These are phyloP conservation scores for Selene dorsalis DNA, from an alignment of 2,797 vertebrate genomes.

Conservation along the genomic window DNA sequence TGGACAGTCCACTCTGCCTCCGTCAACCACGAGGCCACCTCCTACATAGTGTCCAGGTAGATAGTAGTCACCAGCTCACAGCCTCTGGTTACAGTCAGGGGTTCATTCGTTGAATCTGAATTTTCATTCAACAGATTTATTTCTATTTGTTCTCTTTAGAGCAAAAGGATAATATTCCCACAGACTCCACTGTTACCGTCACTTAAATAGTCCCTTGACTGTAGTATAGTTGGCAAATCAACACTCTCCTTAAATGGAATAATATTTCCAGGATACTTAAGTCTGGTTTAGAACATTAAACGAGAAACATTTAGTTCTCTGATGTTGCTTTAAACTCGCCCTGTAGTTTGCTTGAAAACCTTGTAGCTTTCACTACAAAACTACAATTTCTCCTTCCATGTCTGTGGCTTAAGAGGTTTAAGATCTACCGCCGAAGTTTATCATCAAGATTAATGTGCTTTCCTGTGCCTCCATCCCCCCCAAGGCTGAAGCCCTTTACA, in stretches of 20 bases:
- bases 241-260: constrained; percentile 13
- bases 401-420: constrained; percentile 30
- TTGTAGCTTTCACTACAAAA: background rate
- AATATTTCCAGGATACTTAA: constrained; percentile 18
- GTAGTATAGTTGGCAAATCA: constrained; percentile 10
- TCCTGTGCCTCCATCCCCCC: constrained; percentile 25
- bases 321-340: constrained; percentile 16
- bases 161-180: background rate
- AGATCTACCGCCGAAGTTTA: constrained; percentile 20
- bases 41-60: constrained; percentile 91
- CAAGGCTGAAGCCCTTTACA: constrained; percentile 96
- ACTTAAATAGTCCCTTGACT: constrained; percentile 21
- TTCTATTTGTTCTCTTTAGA: constrained; percentile 12
- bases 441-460: constrained; percentile 37
- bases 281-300: constrained; percentile 23
- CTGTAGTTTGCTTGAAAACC: background rate
- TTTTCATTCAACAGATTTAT: background rate
- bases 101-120: too few relatives aligned
- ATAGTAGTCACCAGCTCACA: background rate
- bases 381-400: constrained; percentile 33
- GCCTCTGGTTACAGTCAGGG: background rate
- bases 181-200: constrained; percentile 1
- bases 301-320: constrained; percentile 3
- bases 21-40: constrained; percentile 87
- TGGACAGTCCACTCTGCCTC: constrained; percentile 92